phyloP scores from a whole-genome alignment of 2,113 vertebrate genomes.

The Aspidoscelis tigris region DNA sequence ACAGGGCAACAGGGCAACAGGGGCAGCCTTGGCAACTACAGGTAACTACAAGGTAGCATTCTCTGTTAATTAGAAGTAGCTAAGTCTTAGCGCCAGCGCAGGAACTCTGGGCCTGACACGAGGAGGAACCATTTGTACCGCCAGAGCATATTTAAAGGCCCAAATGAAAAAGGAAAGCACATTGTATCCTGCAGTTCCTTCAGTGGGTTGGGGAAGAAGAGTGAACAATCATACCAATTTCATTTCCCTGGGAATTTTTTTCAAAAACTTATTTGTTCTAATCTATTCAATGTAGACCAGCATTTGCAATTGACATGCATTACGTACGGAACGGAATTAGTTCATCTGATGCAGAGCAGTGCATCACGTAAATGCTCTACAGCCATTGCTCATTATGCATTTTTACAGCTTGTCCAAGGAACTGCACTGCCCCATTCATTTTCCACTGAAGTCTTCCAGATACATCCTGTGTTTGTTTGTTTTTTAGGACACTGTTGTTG shows the following conservation, averaged over 20 bases:
- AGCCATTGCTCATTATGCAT: neutral
- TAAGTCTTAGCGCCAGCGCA: neutral
- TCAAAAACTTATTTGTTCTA: neutral
- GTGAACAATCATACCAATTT: neutral
- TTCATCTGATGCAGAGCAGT: neutral
- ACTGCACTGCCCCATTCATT: neutral
- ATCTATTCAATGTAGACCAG: neutral
- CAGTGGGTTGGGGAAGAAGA: neutral
- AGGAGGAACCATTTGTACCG: neutral
- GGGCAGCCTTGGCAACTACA: neutral
- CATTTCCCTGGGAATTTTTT: conserved; percentile 11
- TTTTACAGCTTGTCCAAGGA: conserved; percentile 3
- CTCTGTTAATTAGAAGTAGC: conserved; percentile 9
- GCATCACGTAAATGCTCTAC: neutral
- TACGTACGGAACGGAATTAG: neutral
- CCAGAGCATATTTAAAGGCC: neutral
- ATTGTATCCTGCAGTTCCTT: neutral
- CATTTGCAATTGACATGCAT: conserved; percentile 1
- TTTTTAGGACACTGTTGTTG: neutral
- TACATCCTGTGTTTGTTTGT: neutral
- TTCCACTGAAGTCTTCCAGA: neutral
- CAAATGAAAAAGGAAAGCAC: neutral
- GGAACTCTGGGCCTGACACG: neutral
- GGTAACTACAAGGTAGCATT: neutral
- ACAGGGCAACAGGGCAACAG: too few species aligned